These are phyloP conservation scores for Elephas maximus DNA, from an alignment of 2,113 vertebrate species.

Conservation along the genomic window DNA sequence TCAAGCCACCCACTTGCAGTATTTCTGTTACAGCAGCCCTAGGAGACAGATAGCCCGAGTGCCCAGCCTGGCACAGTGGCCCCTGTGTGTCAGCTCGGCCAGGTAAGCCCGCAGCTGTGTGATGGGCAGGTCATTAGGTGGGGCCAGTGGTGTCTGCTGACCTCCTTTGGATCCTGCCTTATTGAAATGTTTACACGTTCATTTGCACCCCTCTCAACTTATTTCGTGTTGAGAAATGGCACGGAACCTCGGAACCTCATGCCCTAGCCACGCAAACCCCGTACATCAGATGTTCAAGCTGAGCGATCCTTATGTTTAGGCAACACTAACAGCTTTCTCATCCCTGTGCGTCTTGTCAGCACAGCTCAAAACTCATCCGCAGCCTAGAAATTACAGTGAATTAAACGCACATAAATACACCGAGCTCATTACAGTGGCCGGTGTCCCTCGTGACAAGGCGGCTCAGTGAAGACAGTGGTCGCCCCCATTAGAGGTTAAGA, in stretches of 20 bases:
- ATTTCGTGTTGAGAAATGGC: background rate
- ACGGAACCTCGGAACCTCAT: rapidly evolving
- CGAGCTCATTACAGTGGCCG: rapidly evolving
- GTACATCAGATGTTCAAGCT: background rate
- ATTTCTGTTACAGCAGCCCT: too few relatives aligned
- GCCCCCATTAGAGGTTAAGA: background rate
- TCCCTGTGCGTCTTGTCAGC: background rate
- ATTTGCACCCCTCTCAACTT: background rate
- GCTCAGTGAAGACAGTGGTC: rapidly evolving
- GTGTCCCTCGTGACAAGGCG: rapidly evolving
- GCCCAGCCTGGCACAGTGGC: too few relatives aligned
- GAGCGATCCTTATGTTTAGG: rapidly evolving
- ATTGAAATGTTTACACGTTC: background rate
- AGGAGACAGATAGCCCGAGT: too few relatives aligned
- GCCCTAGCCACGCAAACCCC: background rate
- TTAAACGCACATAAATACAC: rapidly evolving
- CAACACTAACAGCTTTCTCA: rapidly evolving
- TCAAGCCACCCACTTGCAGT: too few relatives aligned
- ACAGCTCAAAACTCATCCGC: rapidly evolving
- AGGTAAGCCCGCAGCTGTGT: too few relatives aligned
- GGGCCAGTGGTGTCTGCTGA: rapidly evolving
- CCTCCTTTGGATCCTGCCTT: background rate
- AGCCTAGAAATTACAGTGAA: rapidly evolving
- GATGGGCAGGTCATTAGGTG: too few relatives aligned
- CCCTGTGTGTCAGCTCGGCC: too few relatives aligned